Conservation (phyloP, 2,888 invertebrate species). For the Hyposoter dolosus region DNA sequence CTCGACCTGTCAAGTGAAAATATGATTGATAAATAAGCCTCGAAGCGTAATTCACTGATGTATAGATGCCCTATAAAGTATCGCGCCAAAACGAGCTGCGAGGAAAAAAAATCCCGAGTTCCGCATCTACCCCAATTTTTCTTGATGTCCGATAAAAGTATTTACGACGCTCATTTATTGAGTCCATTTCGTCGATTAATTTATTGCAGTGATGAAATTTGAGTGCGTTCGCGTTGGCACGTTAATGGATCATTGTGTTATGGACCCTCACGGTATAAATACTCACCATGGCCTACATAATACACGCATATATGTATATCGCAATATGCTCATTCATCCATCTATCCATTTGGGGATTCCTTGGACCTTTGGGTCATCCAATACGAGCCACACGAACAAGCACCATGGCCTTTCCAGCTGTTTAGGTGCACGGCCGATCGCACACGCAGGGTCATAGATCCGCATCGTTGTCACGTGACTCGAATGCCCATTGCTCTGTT, state of each 20-base stretch:
- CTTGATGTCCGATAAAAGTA: conserved; percentile 29
- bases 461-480: conserved; percentile 65
- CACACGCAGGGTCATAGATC: conserved; percentile 66
- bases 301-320: conserved; percentile 16
- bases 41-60: not conserved
- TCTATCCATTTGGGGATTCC: conserved; percentile 46
- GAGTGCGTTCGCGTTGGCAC: conserved; percentile 45
- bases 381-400: conserved; percentile 53
- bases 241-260: conserved; percentile 61
- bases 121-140: conserved; percentile 17
- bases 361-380: conserved; percentile 46
- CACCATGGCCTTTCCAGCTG: conserved; percentile 44
- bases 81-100: not conserved
- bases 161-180: conserved; percentile 45
- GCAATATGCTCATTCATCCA: conserved; percentile 33
- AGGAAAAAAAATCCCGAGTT: not conserved
- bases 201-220: conserved; percentile 53
- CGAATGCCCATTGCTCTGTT: conserved; percentile 62
- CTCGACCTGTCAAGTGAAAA: not conserved
- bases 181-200: conserved; percentile 48
- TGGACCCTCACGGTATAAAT: conserved; percentile 51
- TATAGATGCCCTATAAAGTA: conserved; percentile 4
- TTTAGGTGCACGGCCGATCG: conserved; percentile 57
- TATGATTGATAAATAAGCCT: not conserved
- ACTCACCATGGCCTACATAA: conserved; percentile 23